Conservation (phyloP, 2,113 vertebrate genomes). For the Phycodurus eques region DNA sequence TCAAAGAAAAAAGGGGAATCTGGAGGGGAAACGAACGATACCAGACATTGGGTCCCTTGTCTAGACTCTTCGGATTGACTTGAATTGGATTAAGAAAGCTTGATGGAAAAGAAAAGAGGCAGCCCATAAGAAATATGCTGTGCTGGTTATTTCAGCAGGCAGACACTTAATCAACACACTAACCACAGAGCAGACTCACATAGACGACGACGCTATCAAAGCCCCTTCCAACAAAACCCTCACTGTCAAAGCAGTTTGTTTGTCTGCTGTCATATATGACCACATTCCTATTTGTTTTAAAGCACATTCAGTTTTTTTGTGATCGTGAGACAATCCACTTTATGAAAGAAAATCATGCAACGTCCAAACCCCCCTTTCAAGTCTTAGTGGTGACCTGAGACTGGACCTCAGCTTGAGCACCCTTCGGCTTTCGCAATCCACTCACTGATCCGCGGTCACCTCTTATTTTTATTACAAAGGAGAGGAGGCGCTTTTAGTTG, state of each 20-base stretch:
- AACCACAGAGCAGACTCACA: constrained; percentile 40
- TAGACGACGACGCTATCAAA: constrained; percentile 21
- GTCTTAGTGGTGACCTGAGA: constrained; percentile 11
- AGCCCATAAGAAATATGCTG: constrained; percentile 25
- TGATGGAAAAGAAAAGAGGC: constrained; percentile 55
- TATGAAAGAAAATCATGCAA: constrained; percentile 4
- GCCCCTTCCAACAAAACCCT: constrained; percentile 23
- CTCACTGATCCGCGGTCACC: constrained; percentile 36
- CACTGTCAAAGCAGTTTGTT: constrained; percentile 24
- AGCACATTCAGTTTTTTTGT: constrained; percentile 5
- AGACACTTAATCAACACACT: constrained; percentile 54
- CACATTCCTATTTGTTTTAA: constrained; percentile 10
- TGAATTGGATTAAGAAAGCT: constrained; percentile 47
- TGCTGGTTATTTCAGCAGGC: constrained; percentile 38
- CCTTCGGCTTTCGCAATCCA: constrained; percentile 27
- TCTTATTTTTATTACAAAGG: constrained; percentile 32
- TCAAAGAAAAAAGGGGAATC: constrained; percentile 13
- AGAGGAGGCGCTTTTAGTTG: constrained; percentile 32
- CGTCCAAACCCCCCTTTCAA: constrained; percentile 3
- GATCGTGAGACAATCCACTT: neutral
- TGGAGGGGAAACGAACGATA: constrained; percentile 29
- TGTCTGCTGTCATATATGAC: constrained; percentile 30
- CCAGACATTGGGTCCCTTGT: constrained; percentile 43
- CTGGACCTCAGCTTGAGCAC: constrained; percentile 25
- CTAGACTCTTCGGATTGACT: constrained; percentile 59